Base-by-base conservation (phyloP, 2,113 vertebrate genomes). In the Gobius niger region DNA sequence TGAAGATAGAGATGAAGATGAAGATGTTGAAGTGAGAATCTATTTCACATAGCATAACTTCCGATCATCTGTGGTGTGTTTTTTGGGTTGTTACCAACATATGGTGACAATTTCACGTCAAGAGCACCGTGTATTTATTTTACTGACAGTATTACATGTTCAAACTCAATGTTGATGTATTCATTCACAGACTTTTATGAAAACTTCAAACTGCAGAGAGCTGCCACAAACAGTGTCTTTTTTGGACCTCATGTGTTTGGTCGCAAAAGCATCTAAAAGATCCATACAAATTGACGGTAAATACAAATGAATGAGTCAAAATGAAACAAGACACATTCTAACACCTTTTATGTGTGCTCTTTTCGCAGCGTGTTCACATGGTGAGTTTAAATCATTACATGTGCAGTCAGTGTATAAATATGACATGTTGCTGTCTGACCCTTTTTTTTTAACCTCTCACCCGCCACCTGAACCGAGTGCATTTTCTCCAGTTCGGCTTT, bases 221-320 rank as follows among this genome's bases (percentile, higher is more conserved):
- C 0, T 0, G 0, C 7, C 2, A 5, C 2, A 9, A 0, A 42
- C 0, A 0, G 4, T 81, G 7, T 0, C 5, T 2, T 40, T 13
- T 24, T 44, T 40, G 34, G 46, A 72, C 47, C 44, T 81, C 14
- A 7, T 51, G 19, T 84, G 78, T 12, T 6, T 67, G 47, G 0
- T 1, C 0, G 51, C 52, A 8, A 42, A 16, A 5, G 24, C 0
- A 4, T 0, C 6, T 0, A 3, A 53, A 0, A 0, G 0, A 1
- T 0, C 0, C 1, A 34, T 34, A 34, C n/a, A 34, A 34, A 0
- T 4, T 18, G 0, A 1, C 6, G 52, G 52, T 54, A 12, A 18
- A 54, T 54, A 24, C 2, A 24, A 24, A 54, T 18, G 18, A 9
- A 52, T 19, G 18, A 18, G 1, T 18, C 18, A 54, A 24, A 24